Conservation (phyloP, 2,113 vertebrate genomes). For the Pristiophorus japonicus region DNA sequence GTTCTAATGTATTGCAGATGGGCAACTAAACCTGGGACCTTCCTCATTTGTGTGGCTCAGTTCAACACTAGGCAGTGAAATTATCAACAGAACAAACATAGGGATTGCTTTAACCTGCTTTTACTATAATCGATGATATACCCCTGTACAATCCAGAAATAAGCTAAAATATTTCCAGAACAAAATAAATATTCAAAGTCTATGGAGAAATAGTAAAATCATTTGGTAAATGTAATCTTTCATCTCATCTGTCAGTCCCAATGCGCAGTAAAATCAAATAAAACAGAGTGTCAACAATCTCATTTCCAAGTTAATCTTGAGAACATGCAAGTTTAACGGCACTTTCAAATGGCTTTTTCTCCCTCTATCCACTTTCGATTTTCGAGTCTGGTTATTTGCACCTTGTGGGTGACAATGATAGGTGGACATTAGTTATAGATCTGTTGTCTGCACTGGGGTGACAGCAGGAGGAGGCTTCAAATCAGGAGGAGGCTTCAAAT, state of each 20-base stretch:
- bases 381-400: background rate
- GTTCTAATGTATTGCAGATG: background rate
- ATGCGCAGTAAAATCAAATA: background rate
- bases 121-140: background rate
- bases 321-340: background rate
- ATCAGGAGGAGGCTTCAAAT: background rate
- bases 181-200: background rate
- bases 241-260: background rate
- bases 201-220: background rate
- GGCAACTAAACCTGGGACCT: background rate
- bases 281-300: background rate
- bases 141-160: background rate
- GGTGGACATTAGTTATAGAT: background rate
- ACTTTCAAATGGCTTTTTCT: background rate
- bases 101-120: background rate
- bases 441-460: background rate
- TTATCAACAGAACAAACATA: background rate
- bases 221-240: background rate
- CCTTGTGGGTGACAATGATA: background rate
- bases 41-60: background rate
- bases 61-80: background rate
- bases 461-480: background rate
- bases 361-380: background rate
- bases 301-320: background rate
- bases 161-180: background rate